Base-by-base conservation (phyloP, 1,140 invertebrate genomes). In the Streblospio benedicti region DNA sequence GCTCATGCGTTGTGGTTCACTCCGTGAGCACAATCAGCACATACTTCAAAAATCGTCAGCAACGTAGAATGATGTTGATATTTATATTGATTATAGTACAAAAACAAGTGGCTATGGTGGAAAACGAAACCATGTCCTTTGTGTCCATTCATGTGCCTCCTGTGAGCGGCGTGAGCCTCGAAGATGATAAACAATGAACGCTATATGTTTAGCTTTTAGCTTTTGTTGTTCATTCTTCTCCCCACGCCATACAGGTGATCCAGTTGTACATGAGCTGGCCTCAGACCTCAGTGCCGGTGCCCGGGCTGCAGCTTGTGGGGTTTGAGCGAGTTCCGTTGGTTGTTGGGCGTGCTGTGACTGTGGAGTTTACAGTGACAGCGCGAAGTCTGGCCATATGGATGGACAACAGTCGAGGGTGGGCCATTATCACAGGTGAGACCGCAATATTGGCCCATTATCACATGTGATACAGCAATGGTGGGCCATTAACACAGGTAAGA, bases 241-340 rank as follows among this genome's bases (percentile, higher is more conserved):
- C 9, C n/a, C 16, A 27, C 25, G 25, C 30, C 9, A 12, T 56
- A 5, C 18, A 56, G 53, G 53, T 56, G 12, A 27, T 56, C 18
- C 53, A 56, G 32, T 31, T 56, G 20, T 56, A 56, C 43, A 35
- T 56, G n/a, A n/a, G n/a, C 28, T 56, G 53, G 32, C 33, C n/a
- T 20, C 28, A 56, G 20, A 33, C 18, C 18, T 25, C 38, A 20
- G 32, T 38, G 27, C 31, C 53, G 6, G 28, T 35, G 30, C 53
- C 53, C 14, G 32, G 28, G 27, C 53, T 32, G 31, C 53, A 56
- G 18, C 53, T 56, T 12, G 53, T 56, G 18, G 30, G 28, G 16
- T 56, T 56, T 20, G 31, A 38, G 6, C 53, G 53, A 9, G 28
- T 56, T 25, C 28, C 43, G n/a, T 16, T 56, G 9, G 14, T n/a